Base-by-base conservation (phyloP, 2,888 invertebrate genomes). In the Aphidius colemani region DNA sequence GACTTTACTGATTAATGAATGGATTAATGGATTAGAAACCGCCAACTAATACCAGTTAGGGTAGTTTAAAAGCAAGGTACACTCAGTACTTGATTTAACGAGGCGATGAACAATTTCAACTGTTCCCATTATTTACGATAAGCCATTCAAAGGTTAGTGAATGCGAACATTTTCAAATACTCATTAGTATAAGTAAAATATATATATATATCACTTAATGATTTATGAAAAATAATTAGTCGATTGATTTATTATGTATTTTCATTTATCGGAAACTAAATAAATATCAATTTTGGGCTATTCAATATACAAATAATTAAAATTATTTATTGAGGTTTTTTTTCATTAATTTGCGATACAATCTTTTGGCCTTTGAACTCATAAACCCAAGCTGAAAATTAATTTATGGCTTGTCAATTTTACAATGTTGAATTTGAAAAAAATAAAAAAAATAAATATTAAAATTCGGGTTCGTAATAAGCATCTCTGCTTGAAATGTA, bases 21-120 rank as follows among this genome's bases (percentile, higher is more conserved):
- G 73, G 75, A 76, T 76, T 76, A 76, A 76, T 75, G 73, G 76
- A 76, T 76, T 74, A 71, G 74, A 75, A 74, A 73, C 75, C 76
- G 69, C 73, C 67, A 70, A 74, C 73, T 76, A 74, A 75, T 75
- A 74, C 72, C 72, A 72, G 71, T 75, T 75, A 71, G 64, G 59
- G 40, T 65, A 65, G 63, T 67, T 63, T 65, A 49, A 48, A 61
- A 30, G 30, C 30, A 30, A 49, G 18, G 51, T 59, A 30, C 30
- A 43, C 55, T 59, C 11, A 10, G 44, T 44, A 50, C 48, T 46
- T 49, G 45, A 64, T 60, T 60, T 61, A 60, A 63, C 63, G 57
- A 61, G 44, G 58, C 53, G 48, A 40, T 57, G 51, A 65, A 61
- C 57, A 61, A 51, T 57, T 53, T 43, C 13, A 41, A 41, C 50